Percentiles rank a stretch among this genome's conserved stretches.
These are phyloP conservation scores for Adelges cooleyi DNA, from an alignment of 1,140 invertebrate species.

Conservation along the genomic window DNA sequence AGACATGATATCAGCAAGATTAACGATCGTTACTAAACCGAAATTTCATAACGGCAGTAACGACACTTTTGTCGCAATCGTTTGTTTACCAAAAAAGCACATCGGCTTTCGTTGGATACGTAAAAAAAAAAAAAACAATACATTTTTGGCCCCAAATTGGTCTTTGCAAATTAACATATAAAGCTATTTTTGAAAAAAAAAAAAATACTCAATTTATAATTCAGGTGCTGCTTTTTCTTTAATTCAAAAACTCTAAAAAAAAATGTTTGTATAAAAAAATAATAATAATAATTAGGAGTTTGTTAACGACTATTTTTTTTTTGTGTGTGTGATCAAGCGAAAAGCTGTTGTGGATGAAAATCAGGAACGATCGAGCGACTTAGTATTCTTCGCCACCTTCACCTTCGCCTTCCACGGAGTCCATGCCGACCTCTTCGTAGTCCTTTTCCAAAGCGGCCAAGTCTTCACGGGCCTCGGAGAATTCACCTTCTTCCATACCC, in stretches of 20 bases:
- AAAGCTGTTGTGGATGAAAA: no score
- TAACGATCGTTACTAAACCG: no score
- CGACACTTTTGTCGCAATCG: no score
- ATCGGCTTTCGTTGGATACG: no score
- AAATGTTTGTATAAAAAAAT: slow-evolving; percentile 13
- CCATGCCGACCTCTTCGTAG: slow-evolving; percentile 55
- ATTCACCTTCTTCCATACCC: slow-evolving; percentile 56
- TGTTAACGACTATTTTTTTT: slow-evolving; percentile 6
- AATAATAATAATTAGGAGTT: no score
- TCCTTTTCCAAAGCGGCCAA: slow-evolving; percentile 53
- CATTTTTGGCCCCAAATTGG: no score
- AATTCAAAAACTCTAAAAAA: slow-evolving; percentile 7
- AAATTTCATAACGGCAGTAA: no score
- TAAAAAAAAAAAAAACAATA: no score
- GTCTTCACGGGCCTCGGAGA: slow-evolving; percentile 53
- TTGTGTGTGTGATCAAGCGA: background rate
- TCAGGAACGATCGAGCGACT: no score
- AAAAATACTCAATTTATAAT: background rate
- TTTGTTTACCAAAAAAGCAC: no score
- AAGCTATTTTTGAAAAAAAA: background rate
- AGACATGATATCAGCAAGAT: no score
- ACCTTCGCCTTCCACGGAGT: slow-evolving; percentile 45
- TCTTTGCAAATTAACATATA: no score
- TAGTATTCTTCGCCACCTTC: slow-evolving; percentile 42
- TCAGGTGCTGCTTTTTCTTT: background rate